Percentiles rank a stretch among this genome's conserved stretches.
Evolutionary conservation across 1,140 invertebrate species (phyloP).

Genomic region (Venustaconcha ellipsiformis): DNA sequence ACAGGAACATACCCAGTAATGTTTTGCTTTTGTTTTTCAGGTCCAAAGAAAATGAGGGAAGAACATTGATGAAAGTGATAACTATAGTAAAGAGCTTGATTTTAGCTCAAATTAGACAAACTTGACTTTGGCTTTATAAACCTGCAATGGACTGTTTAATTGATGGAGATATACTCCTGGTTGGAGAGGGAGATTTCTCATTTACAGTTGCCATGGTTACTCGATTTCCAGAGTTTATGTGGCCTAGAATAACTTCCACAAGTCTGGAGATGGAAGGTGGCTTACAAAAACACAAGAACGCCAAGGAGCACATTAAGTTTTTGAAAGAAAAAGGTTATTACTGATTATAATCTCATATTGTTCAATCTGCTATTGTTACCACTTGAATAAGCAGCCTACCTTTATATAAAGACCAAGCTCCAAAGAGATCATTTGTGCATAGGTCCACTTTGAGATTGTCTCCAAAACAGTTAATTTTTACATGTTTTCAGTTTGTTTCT

Average conservation of each 20-base stretch:
- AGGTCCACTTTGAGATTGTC: no score
- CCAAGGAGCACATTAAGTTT: slow-evolving; percentile 44
- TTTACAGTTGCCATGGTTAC: slow-evolving; percentile 70
- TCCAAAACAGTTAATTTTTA: no score
- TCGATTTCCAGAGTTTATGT: slow-evolving; percentile 23
- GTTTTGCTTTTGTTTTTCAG: no score
- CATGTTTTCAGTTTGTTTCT: neutral
- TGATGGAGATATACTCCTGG: slow-evolving; percentile 57
- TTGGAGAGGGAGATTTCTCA: slow-evolving; percentile 76
- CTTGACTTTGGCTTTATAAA: no score
- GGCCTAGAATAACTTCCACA: slow-evolving; percentile 51
- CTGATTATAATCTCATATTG: no score
- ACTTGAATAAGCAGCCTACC: neutral
- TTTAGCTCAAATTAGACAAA: no score
- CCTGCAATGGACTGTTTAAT: slow-evolving; percentile 32
- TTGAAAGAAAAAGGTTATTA: slow-evolving; percentile 53
- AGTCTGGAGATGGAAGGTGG: slow-evolving; percentile 55
- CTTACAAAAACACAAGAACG: slow-evolving; percentile 54
- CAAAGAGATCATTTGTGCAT: neutral
- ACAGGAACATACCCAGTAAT: no score
- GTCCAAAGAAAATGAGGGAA: no score
- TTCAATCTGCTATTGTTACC: neutral
- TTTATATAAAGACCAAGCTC: neutral
- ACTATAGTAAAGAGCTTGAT: no score
- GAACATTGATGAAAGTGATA: no score